Conservation (phyloP, 2,888 invertebrate genomes). For the Isoperla grammatica region DNA sequence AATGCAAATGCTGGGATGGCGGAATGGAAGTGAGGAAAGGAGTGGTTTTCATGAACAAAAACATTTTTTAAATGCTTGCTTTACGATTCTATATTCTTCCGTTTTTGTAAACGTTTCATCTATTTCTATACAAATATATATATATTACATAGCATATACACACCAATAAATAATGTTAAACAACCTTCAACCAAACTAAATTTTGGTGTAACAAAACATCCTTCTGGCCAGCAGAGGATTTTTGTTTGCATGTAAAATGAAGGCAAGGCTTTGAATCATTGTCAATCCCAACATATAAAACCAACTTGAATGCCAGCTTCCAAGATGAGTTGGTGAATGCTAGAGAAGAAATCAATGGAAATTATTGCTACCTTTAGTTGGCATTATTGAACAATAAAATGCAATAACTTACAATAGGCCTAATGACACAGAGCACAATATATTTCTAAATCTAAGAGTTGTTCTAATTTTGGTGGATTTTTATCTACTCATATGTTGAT, state of each 20-base stretch:
- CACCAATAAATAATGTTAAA: neutral
- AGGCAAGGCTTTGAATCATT: neutral
- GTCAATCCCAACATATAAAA: neutral
- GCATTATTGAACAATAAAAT: too few relatives aligned
- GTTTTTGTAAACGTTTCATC: neutral
- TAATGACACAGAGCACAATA: neutral
- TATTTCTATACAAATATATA: constrained; percentile 2
- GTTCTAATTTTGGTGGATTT: neutral
- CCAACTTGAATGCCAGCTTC: neutral
- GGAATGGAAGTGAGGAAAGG: too few relatives aligned
- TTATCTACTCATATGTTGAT: neutral
- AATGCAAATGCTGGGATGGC: too few relatives aligned
- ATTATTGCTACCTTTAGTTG: constrained; percentile 3
- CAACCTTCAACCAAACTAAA: neutral
- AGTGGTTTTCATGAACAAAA: too few relatives aligned
- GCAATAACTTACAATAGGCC: neutral
- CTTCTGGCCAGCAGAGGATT: constrained; percentile 16
- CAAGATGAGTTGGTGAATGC: neutral
- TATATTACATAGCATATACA: neutral
- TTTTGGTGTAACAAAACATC: constrained; percentile 15
- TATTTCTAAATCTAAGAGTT: neutral
- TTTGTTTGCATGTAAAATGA: constrained; percentile 7
- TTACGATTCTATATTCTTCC: constrained; percentile 5
- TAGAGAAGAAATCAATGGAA: neutral
- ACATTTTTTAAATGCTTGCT: neutral